phyloP scores from a whole-genome alignment of 1,140 invertebrate genomes.

The Saccostrea glomerata region DNA sequence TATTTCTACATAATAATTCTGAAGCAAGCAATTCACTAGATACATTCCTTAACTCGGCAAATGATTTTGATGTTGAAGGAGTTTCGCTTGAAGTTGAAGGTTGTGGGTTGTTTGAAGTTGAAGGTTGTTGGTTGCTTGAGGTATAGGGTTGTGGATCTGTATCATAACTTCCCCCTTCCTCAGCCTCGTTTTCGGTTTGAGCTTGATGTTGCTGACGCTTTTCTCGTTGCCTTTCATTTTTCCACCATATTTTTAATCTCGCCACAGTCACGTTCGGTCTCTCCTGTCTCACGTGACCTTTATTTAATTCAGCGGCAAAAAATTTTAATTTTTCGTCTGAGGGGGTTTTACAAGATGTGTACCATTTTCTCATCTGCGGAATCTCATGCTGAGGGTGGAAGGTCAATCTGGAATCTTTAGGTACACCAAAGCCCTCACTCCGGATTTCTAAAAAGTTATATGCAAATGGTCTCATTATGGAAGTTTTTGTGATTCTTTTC shows the following conservation, averaged over 20 bases:
- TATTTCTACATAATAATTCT: slow-evolving; percentile 25
- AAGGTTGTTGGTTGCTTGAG: background rate
- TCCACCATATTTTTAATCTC: slow-evolving; percentile 78
- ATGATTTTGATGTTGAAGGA: background rate
- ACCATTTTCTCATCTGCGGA: slow-evolving; percentile 74
- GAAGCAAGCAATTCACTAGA: background rate
- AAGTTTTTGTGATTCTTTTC: background rate
- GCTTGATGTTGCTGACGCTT: slow-evolving; percentile 36
- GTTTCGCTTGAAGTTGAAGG: background rate
- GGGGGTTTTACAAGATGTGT: slow-evolving; percentile 66
- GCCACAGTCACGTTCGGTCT: slow-evolving; percentile 70
- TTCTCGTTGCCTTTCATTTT: slow-evolving; percentile 77
- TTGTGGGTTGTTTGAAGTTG: background rate
- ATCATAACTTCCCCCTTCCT: background rate
- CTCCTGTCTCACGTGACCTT: slow-evolving; percentile 71
- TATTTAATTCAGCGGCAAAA: slow-evolving; percentile 74
- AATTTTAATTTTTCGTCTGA: slow-evolving; percentile 67
- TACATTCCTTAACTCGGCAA: background rate
- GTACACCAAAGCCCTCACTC: slow-evolving; percentile 19
- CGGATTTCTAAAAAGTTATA: slow-evolving; percentile 53
- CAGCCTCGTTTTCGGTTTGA: background rate
- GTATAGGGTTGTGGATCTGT: background rate
- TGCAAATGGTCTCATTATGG: background rate
- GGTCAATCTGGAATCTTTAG: slow-evolving; percentile 69
- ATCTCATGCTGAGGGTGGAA: slow-evolving; percentile 76